phyloP scores from a whole-genome alignment of 2,113 vertebrate genomes.

The Dissostichus mawsoni region DNA sequence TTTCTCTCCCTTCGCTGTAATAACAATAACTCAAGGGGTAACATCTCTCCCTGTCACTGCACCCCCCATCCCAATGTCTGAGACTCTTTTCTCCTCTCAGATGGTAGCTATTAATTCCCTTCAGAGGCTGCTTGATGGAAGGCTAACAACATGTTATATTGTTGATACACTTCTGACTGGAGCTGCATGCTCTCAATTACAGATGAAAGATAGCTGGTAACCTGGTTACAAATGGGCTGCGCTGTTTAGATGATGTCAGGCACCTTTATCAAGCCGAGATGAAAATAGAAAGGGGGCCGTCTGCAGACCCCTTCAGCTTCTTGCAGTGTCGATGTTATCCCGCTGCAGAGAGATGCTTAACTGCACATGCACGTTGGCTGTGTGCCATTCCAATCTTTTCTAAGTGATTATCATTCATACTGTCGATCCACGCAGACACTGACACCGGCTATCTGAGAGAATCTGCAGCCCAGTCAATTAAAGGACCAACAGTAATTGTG shows the following conservation, averaged over 20 bases:
- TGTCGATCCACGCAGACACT: conserved; percentile 37
- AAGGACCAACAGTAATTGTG: conserved; percentile 42
- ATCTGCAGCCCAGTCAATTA: conserved; percentile 51
- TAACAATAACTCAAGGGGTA: conserved; percentile 76
- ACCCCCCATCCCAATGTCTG: conserved; percentile 67
- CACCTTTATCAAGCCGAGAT: conserved; percentile 80
- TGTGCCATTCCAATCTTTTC: conserved; percentile 67
- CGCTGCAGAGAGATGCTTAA: conserved; percentile 76
- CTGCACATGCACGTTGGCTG: conserved; percentile 68
- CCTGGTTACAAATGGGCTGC: conserved; percentile 84
- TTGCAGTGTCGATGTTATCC: conserved; percentile 59
- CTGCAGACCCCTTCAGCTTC: conserved; percentile 37
- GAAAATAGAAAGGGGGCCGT: conserved; percentile 74
- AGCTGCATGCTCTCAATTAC: conserved; percentile 83
- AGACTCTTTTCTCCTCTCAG: conserved; percentile 69
- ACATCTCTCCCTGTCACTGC: conserved; percentile 78
- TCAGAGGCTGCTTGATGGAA: conserved; percentile 84
- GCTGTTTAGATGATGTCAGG: conserved; percentile 83
- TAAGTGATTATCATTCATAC: conserved; percentile 65
- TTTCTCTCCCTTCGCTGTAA: conserved; percentile 41
- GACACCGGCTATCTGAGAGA: conserved; percentile 40
- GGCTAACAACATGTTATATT: conserved; percentile 83
- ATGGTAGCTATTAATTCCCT: conserved; percentile 84
- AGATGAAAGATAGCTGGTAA: conserved; percentile 84
- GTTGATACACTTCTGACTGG: conserved; percentile 83